Evolutionary conservation across 2,113 vertebrate species (phyloP).

Genomic region (Prolemur simus): DNA sequence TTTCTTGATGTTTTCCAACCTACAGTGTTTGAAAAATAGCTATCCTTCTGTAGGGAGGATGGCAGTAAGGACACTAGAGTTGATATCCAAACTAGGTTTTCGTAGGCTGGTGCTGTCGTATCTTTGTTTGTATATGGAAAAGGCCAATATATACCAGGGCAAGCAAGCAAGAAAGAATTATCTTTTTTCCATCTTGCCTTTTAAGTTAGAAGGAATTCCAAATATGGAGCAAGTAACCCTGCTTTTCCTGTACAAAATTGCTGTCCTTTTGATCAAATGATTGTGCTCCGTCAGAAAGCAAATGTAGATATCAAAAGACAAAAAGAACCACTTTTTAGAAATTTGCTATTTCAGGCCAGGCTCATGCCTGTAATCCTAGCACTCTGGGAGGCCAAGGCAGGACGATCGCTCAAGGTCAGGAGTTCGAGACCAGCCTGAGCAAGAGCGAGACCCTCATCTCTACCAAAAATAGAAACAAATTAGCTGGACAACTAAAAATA

Average conservation of each 20-base stretch:
- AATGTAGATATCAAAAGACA: neutral
- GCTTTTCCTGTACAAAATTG: neutral
- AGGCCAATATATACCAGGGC: neutral
- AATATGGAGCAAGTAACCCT: neutral
- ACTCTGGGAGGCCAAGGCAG: too few species aligned
- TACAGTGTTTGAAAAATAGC: neutral
- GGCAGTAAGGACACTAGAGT: neutral
- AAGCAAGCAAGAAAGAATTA: neutral
- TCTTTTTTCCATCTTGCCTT: neutral
- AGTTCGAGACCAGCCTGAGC: too few species aligned
- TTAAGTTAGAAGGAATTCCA: neutral
- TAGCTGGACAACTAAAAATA: too few species aligned
- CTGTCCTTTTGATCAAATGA: neutral
- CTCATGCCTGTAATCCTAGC: too few species aligned
- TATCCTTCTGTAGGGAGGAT: neutral
- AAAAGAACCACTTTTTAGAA: neutral
- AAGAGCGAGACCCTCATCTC: too few species aligned
- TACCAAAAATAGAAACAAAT: too few species aligned
- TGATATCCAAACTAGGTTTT: neutral
- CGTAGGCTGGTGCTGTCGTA: neutral
- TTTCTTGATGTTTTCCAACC: neutral
- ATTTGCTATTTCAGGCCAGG: neutral
- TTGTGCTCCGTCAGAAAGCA: neutral
- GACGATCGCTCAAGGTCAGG: too few species aligned
- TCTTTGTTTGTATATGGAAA: neutral